Conservation (phyloP, 2,888 invertebrate genomes). For the Melipona beecheii region DNA sequence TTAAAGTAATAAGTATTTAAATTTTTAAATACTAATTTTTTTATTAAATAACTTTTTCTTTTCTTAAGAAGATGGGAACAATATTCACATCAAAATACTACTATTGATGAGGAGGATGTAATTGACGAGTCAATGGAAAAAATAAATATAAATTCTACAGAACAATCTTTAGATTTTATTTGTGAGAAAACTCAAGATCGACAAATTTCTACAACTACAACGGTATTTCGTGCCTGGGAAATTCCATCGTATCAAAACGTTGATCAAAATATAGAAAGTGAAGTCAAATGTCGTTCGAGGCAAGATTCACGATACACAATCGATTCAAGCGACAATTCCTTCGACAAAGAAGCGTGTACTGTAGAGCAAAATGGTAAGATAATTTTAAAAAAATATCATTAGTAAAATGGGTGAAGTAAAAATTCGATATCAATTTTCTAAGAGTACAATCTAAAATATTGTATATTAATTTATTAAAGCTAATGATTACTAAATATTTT, state of each 20-base stretch:
- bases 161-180: conserved; percentile 33
- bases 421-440: background rate
- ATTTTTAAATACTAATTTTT: background rate
- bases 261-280: conserved; percentile 25
- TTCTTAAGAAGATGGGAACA: conserved; percentile 58
- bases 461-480: too few species aligned
- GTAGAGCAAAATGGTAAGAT: conserved; percentile 51
- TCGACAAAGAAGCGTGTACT: conserved; percentile 50
- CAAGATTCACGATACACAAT: conserved; percentile 35
- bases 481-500: background rate
- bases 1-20: too few species aligned
- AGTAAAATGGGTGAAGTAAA: too few species aligned
- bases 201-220: conserved; percentile 40
- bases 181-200: conserved; percentile 56
- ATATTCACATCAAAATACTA: conserved; percentile 45
- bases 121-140: conserved; percentile 24
- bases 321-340: conserved; percentile 31
- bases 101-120: conserved; percentile 3
- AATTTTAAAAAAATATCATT: conserved; percentile 3
- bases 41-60: background rate
- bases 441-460: background rate
- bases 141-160: conserved; percentile 10
- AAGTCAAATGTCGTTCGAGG: conserved; percentile 53
- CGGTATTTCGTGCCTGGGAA: conserved; percentile 73
- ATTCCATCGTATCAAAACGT: conserved; percentile 62